Evolutionary conservation across 2,888 invertebrate genomes (phyloP), one percentile per base, ranked within the genome.

Genomic region (Frankliniella intonsa): DNA sequence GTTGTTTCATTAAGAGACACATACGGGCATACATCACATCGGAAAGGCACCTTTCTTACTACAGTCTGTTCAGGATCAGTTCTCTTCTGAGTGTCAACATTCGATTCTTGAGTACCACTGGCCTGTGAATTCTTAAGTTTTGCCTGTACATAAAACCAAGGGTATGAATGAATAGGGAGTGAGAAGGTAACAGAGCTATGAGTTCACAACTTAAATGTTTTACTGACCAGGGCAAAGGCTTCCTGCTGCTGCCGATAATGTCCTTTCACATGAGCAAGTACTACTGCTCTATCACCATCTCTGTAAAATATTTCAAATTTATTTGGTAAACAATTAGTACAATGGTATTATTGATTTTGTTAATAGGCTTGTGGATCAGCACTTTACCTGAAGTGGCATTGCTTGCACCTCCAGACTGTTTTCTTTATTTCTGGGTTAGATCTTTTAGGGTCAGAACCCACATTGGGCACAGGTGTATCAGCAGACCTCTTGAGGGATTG

Each of bases 371-470:
- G 51, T 8, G 79, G 80, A 69, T 80, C 80, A 82, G 82, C 80
- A 82, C 89, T 90, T 90, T 88, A 95, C 95, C 92, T 93, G 88
- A 94, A 97, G 87, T 93, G 92, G 88, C 97, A 97, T 87, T 94
- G 94, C 88, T 95, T 95, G 88, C 97, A 97, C 87, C 95, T 95
- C 94, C 96, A 96, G 85, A 94, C 88, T 19, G 94, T 94, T 86
- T 93, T 92, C 88, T 94, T 94, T 79, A 91, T 90, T 86, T 90
- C 92, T 86, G 88, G 90, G 38, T 82, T 83, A 17, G 83, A 82
- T 81, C 85, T 85, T 83, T 85, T 85, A 82, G 80, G 55, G 11
- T 62, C 81, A 50, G 82, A 79, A 22, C 83, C 87, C 88, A 86
- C 90, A 88, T 86, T 89, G 85, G 84, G 84, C 11, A 82, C 82